Evolutionary conservation across 2,113 vertebrate species (phyloP), one percentile per base, ranked within the genome.

Genomic region (Lathamus discolor): DNA sequence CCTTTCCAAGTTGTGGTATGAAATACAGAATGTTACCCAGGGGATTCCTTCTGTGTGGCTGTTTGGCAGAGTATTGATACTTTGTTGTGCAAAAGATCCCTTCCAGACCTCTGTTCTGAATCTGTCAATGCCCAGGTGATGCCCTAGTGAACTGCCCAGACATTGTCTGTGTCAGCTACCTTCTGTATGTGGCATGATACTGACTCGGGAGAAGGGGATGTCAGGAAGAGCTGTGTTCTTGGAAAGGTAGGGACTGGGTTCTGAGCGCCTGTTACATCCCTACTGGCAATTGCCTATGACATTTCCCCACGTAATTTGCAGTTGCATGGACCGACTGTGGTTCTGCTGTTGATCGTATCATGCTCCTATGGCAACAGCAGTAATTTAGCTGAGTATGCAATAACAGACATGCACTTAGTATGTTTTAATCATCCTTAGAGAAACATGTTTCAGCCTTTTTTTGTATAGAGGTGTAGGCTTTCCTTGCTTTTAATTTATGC

Each of bases 121-220:
- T 67, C 57, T 93, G 72, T 68, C 9, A 15, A 6, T 57, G 19
- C 23, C 51, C 76, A 20, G 52, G 10, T 46, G 73, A 54, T 79
- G 69, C 55, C 43, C 39, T 18, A 16, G 10, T 49, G 41, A 70
- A 52, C 91, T 79, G 61, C 35, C 52, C 17, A 35, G 41, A 48
- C 54, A 16, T n/a, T 76, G 62, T 75, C 76, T 44, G 46, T 33
- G 14, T 62, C 51, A 64, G 51, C 90, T 55, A 63, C 61, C 8
- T 29, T 43, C 59, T 35, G 3, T 41, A 14, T 25, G 6, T 46
- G 12, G 19, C 61, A 12, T 5, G 39, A 22, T 75, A 25, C 13
- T 20, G 33, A 3, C 11, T 10, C 0, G 2, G 67, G 46, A 91
- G 59, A 88, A 86, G 43, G 10, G 20, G 11, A 22, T 0, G 0